These are phyloP conservation scores for Smutsia gigantea DNA, from an alignment of 2,797 vertebrate genomes.

Conservation along the genomic window DNA sequence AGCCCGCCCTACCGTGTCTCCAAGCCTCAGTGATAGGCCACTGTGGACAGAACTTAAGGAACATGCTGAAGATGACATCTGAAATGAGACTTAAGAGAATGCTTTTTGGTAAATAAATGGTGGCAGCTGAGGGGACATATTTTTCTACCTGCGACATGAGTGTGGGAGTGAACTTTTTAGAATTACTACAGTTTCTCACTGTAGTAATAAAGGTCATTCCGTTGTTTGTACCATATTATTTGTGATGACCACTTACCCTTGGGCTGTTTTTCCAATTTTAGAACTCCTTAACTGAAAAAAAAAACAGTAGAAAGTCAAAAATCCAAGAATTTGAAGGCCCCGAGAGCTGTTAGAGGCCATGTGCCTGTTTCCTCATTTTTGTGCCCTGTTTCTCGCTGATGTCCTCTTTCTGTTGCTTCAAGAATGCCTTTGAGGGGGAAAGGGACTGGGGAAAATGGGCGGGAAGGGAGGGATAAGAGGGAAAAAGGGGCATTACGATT, in stretches of 20 bases:
- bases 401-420: not conserved
- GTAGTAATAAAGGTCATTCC: too few relatives aligned
- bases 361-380: too few relatives aligned
- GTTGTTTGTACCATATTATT: not conserved
- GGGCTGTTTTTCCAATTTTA: not conserved
- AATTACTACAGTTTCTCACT: not conserved
- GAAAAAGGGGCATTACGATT: too few relatives aligned
- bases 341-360: too few relatives aligned
- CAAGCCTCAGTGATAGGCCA: fast-evolving
- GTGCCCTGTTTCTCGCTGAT: not conserved
- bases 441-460: too few relatives aligned
- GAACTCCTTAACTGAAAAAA: not conserved
- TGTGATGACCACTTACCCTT: not conserved
- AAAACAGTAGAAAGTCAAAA: not conserved
- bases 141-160: not conserved
- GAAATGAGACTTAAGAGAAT: not conserved
- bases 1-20: fast-evolving
- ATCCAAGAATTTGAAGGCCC: not conserved
- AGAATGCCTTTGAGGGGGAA: too few relatives aligned
- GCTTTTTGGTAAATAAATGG: not conserved
- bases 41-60: not conserved
- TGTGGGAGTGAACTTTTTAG: not conserved
- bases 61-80: not conserved
- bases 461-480: too few relatives aligned
- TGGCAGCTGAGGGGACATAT: not conserved